Evolutionary conservation across 2,888 invertebrate species (phyloP).

Genomic region (Dyspetes luteomarginatus): DNA sequence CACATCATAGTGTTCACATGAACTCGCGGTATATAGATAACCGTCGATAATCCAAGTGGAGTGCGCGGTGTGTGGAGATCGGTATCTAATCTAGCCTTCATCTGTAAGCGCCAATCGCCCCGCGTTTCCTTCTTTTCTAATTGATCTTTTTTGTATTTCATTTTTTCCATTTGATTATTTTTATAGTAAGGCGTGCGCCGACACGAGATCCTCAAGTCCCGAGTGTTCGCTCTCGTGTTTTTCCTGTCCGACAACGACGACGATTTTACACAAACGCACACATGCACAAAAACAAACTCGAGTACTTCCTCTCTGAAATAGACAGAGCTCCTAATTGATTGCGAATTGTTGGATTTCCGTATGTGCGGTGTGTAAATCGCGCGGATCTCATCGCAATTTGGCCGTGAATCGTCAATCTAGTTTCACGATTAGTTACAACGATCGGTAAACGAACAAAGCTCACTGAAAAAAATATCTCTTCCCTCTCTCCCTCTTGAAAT

Average conservation of each 20-base stretch:
- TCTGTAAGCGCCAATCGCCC: constrained; percentile 58
- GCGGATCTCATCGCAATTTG: constrained; percentile 2
- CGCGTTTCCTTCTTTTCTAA: constrained; percentile 48
- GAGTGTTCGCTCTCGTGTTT: constrained; percentile 57
- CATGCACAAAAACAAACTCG: constrained; percentile 41
- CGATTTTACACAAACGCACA: constrained; percentile 24
- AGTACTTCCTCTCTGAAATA: constrained; percentile 55
- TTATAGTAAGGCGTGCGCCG: constrained; percentile 25
- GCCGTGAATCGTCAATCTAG: constrained; percentile 24
- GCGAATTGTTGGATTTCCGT: constrained; percentile 54
- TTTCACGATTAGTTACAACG: constrained; percentile 6
- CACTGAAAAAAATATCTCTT: not conserved
- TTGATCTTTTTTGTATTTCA: constrained; percentile 18
- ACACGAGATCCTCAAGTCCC: constrained; percentile 45
- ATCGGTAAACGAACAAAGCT: not conserved
- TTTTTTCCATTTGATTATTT: constrained; percentile 44
- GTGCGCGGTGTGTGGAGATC: constrained; percentile 46
- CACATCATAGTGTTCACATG: constrained; percentile 35
- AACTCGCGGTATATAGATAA: constrained; percentile 56
- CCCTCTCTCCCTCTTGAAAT: not conserved
- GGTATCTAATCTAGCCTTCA: constrained; percentile 67
- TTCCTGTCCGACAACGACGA: constrained; percentile 44
- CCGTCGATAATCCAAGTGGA: constrained; percentile 59
- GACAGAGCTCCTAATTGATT: constrained; percentile 51
- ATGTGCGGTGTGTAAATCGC: constrained; percentile 24